Conservation (phyloP, 2,888 invertebrate genomes). For the Pachydiplax longipennis region DNA sequence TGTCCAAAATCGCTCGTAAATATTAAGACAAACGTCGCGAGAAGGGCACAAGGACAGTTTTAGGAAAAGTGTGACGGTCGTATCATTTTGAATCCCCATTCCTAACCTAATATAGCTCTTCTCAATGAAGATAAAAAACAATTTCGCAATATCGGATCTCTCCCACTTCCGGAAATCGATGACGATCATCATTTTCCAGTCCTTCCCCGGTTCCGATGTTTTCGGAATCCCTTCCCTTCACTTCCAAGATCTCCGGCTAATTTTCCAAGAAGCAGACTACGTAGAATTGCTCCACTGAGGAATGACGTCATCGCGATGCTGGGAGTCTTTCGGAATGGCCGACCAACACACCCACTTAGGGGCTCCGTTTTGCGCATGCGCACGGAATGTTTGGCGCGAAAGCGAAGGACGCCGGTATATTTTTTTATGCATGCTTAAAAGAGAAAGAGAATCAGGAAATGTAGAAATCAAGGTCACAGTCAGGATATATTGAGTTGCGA, state of each 20-base stretch:
- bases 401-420: background rate
- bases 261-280: background rate
- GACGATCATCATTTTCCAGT: background rate
- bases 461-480: background rate
- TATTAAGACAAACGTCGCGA: too few relatives aligned
- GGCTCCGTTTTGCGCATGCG: background rate
- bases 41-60: too few relatives aligned
- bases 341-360: background rate
- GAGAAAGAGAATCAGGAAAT: conserved; percentile 13
- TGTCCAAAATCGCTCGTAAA: too few relatives aligned
- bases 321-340: conserved; percentile 29
- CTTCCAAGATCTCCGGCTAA: background rate
- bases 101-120: background rate
- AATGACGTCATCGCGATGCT: background rate
- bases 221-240: background rate
- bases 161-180: background rate
- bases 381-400: background rate
- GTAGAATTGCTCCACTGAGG: background rate
- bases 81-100: background rate
- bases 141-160: background rate
- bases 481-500: background rate
- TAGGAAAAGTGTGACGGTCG: background rate
- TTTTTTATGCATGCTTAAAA: background rate
- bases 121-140: background rate
- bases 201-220: background rate